These are phyloP conservation scores for Catharus bicknelli DNA, from an alignment of 2,113 vertebrate species.

Conservation along the genomic window DNA sequence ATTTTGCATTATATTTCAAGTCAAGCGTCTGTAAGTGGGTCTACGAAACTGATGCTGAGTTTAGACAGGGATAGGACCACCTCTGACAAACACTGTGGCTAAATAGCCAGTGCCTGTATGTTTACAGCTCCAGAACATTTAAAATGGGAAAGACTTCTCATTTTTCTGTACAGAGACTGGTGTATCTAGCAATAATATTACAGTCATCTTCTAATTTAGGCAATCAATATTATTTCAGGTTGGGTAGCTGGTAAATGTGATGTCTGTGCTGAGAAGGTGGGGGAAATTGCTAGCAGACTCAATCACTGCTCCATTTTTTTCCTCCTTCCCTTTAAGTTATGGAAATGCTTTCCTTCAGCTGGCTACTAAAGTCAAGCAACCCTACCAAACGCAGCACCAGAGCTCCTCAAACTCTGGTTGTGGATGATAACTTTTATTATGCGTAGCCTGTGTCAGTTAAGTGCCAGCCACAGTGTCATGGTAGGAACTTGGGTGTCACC, in stretches of 20 bases:
- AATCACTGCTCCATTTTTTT: background rate
- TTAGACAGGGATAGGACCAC: background rate
- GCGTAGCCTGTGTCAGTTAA: background rate
- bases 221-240: background rate
- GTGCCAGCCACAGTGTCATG: background rate
- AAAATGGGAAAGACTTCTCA: background rate
- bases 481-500: background rate
- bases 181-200: background rate
- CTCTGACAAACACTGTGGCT: background rate
- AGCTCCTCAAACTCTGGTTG: background rate
- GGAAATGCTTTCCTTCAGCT: background rate
- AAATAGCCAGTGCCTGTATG: background rate
- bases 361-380: background rate
- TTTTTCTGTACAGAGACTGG: background rate
- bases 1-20: background rate
- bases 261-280: background rate
- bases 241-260: background rate
- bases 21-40: background rate
- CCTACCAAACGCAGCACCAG: background rate
- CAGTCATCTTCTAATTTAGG: background rate
- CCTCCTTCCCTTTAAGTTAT: background rate
- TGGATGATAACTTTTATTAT: background rate
- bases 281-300: background rate
- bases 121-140: background rate
- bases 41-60: background rate